These are phyloP conservation scores for Capromys pilorides DNA, from an alignment of 2,797 vertebrate genomes.

Conservation along the genomic window DNA sequence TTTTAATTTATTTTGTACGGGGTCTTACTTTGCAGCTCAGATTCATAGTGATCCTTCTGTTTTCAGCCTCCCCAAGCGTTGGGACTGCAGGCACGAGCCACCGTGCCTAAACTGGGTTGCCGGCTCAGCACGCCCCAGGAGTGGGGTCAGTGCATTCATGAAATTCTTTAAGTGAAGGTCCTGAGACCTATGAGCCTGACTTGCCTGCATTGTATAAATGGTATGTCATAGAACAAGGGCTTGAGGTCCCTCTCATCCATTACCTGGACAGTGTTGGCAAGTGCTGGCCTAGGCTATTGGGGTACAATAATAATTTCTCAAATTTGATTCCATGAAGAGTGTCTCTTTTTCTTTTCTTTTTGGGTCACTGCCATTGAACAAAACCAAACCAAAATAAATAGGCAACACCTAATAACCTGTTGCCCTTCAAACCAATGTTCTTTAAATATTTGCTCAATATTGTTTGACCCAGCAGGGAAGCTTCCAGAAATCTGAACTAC, in stretches of 20 bases:
- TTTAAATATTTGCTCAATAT: slow-evolving; percentile 55
- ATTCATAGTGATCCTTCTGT: too few species aligned
- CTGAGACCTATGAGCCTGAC: background rate
- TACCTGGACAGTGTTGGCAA: background rate
- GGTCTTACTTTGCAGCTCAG: too few species aligned
- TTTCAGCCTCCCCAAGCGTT: too few species aligned
- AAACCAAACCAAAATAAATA: background rate
- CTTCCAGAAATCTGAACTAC: slow-evolving; percentile 49
- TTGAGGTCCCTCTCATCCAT: background rate
- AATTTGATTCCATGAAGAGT: background rate
- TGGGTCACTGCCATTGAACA: background rate
- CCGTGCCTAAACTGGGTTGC: too few species aligned
- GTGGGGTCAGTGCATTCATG: too few species aligned
- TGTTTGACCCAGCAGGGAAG: slow-evolving; percentile 13
- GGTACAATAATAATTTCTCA: background rate
- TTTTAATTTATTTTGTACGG: too few species aligned
- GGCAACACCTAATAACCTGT: background rate
- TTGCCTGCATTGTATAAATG: background rate
- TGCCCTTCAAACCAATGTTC: background rate
- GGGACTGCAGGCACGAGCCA: too few species aligned
- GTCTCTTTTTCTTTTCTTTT: background rate
- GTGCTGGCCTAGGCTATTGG: background rate
- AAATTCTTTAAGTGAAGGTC: background rate
- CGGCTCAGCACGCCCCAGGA: too few species aligned
- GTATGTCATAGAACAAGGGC: background rate